phyloP scores from a whole-genome alignment of 53 echinoderm and acorn worm species.

The Luidia sarsii region DNA sequence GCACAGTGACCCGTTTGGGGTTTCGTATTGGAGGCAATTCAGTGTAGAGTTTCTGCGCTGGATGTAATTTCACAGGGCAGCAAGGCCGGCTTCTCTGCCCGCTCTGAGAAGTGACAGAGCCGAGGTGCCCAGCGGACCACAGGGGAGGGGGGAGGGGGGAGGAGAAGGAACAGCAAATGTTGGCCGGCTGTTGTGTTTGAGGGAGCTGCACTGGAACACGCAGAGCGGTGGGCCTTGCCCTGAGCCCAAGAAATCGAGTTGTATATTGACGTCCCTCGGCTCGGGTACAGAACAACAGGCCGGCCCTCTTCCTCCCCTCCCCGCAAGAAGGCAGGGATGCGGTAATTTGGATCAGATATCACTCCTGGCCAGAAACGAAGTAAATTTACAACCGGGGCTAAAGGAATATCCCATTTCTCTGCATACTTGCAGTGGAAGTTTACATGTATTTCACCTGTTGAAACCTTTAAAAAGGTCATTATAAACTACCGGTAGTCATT shows the following conservation, averaged over 20 bases:
- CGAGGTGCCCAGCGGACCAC: too few relatives aligned
- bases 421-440: background rate
- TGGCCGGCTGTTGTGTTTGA: background rate
- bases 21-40: conserved; percentile 17
- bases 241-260: background rate
- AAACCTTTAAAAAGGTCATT: too few relatives aligned
- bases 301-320: too few relatives aligned
- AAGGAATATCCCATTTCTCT: background rate
- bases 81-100: background rate
- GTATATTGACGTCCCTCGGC: too few relatives aligned
- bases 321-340: too few relatives aligned
- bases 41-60: conserved; percentile 19
- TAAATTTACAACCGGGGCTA: background rate
- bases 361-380: background rate
- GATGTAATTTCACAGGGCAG: conserved; percentile 2
- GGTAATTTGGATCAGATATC: background rate
- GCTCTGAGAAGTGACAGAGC: background rate
- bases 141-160: background rate
- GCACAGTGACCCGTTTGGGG: background rate
- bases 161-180: background rate
- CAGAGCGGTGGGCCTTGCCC: background rate
- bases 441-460: too few relatives aligned
- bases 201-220: background rate
- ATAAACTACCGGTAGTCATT: too few relatives aligned
- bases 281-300: too few relatives aligned